Base-by-base conservation (phyloP, 2,888 invertebrate species). In the Noctua fimbriata region DNA sequence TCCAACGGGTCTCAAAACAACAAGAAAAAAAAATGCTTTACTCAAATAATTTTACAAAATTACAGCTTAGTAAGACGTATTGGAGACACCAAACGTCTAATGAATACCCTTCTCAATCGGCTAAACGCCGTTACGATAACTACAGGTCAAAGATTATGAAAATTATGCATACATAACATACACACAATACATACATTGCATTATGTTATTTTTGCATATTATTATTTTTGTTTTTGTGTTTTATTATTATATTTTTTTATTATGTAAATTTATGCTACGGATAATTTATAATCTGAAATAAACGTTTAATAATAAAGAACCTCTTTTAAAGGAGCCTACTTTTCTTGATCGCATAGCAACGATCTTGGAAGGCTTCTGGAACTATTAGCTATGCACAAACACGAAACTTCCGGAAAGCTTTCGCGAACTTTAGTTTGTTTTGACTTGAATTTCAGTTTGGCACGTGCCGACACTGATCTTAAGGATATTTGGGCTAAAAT, bases 361-460 rank as follows among this genome's bases (percentile, higher is more conserved):
- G 3, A 12, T 28, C 36, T 47, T 60, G 44, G 36, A 47, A 41
- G 28, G 36, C 36, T 67, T 32, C 36, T 52, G 2, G 36, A 70
- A 67, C 41, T 58, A 83, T 78, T 76, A 80, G 24, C 24, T 69
- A 69, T 63, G 78, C 78, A 78, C 28, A 81, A 83, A 78, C 67
- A 69, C 6, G 36, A 55, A 83, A 49, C 41, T 84, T 83, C 41
- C 7, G 5, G 16, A 44, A 63, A 77, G 80, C 44, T 52, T 79
- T 32, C 41, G n/a, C 7, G n/a, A 21, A 78, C 65, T 81, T 69
- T 9, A 18, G 65, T 83, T 63, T 60, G 67, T 69, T 63, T 32
- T 49, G 36, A 78, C 32, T 65, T 47, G 14, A 69, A 49, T 58
- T 83, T 49, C 32, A 69, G 41, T 41, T 49, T n/a, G 49, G 41